Base-by-base conservation (phyloP, 1,140 invertebrate genomes). In the Condylostylus longicornis region DNA sequence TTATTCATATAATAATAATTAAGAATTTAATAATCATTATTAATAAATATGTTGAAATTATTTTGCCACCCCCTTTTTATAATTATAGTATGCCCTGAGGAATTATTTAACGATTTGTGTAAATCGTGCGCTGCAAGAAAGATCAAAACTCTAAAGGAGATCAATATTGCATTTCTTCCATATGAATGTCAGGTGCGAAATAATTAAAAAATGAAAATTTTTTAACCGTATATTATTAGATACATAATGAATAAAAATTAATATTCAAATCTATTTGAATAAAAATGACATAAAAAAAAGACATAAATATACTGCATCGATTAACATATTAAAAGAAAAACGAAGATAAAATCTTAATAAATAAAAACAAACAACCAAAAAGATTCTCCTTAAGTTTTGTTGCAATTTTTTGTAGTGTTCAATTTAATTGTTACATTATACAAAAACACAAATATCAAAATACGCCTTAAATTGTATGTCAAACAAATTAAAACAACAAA, bases 81-180 rank as follows among this genome's bases (percentile, higher is more conserved):
- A 50, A 47, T 54, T 54, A 53, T 67, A 85, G 83, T 85, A 42
- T 86, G 82, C 61, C 80, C 80, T 45, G 82, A 86, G 71, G 81
- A 85, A 68, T 69, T 87, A 54, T 87, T 87, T 71, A 96, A 95
- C 73, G 88, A 94, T 67, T 66, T 99, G 55, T 95, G 88, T 74
- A 95, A 97, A 69, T 95, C 90, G 53, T 75, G 80, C 45, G 79
- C 79, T 53, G 87, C 85, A 58, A 87, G 82, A 70, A 90, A 89
- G 71, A 90, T 98, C 62, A 96, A 96, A 77, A 97, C 93, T 37
- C 72, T 98, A 56, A 98, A 97, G 74, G 95, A 99, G 70, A 96
- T 99, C 68, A 98, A 99, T 77, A 95, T 98, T 67, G 93, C 95
- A 55, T 99, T 99, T 71, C 77, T 98, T 53, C 95, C 95, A 46